phyloP scores from a whole-genome alignment of 92 coral and sea anemone genomes.

The Chrysogorgia sp. region DNA sequence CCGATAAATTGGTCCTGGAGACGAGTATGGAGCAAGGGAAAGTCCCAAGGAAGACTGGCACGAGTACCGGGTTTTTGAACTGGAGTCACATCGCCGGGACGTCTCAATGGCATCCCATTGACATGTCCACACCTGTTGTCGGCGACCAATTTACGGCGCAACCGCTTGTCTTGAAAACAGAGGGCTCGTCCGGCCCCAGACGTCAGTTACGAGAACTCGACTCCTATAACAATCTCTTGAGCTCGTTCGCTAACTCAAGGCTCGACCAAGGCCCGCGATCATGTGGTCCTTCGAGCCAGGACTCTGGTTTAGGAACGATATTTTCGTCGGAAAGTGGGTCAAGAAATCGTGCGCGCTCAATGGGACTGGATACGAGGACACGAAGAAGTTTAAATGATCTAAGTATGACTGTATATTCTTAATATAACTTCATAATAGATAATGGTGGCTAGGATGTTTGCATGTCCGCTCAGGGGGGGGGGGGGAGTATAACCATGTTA shows the following conservation, averaged over 20 bases:
- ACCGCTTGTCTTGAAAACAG: background rate
- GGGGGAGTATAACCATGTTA: no score
- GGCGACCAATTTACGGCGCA: background rate
- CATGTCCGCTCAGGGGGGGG: no score
- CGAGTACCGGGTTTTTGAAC: slow-evolving; percentile 4
- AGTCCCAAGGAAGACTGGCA: background rate
- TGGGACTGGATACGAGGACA: background rate
- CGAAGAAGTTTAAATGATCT: slow-evolving; percentile 10
- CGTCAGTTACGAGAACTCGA: background rate
- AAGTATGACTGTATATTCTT: slow-evolving; percentile 5
- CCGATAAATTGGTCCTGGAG: slow-evolving; percentile 39
- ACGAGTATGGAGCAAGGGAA: slow-evolving; percentile 14
- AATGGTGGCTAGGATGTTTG: background rate
- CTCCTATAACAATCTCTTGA: slow-evolving; percentile 26
- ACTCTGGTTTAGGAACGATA: background rate
- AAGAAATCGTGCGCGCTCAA: background rate
- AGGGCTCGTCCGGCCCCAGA: background rate
- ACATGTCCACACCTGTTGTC: slow-evolving; percentile 37
- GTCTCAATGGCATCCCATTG: slow-evolving; percentile 27
- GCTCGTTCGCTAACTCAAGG: slow-evolving; percentile 39
- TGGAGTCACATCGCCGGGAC: slow-evolving; percentile 12
- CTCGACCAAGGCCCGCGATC: slow-evolving; percentile 21
- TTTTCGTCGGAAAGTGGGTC: background rate
- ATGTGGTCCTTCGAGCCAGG: background rate
- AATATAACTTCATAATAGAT: no score